Percentiles rank a stretch among this genome's conserved stretches.
phyloP scores from a whole-genome alignment of 2,797 vertebrate species.

The Macropodus opercularis region DNA sequence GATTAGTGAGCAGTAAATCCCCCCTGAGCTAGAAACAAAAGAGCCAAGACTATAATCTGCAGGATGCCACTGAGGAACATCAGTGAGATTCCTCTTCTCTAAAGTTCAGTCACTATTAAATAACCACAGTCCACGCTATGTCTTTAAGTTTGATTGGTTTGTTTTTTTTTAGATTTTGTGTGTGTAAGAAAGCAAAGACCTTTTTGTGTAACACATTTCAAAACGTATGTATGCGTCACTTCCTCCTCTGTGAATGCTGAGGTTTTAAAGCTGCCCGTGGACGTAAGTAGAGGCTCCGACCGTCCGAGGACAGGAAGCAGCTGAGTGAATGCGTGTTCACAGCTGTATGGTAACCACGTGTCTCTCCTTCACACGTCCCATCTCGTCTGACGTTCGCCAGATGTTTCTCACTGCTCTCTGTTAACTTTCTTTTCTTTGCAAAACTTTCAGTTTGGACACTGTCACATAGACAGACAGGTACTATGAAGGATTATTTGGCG shows the following conservation, averaged over 20 bases:
- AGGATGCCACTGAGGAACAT: constrained; percentile 38
- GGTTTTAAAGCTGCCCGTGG: too few relatives aligned
- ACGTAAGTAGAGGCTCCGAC: too few relatives aligned
- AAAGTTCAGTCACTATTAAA: constrained; percentile 27
- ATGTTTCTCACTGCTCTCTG: constrained; percentile 70
- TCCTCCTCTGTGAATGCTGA: too few relatives aligned
- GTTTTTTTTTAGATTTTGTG: constrained; percentile 13
- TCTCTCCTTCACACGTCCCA: constrained; percentile 30
- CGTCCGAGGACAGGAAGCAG: too few relatives aligned
- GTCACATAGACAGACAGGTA: constrained; percentile 86
- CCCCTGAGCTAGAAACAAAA: constrained; percentile 45
- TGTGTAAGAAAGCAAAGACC: too few relatives aligned
- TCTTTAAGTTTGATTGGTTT: constrained; percentile 11
- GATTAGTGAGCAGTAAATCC: constrained; percentile 69
- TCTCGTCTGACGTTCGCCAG: constrained; percentile 52
- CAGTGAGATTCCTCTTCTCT: constrained; percentile 23
- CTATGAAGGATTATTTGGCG: constrained; percentile 68
- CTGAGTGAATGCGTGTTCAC: too few relatives aligned
- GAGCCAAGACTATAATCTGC: constrained; percentile 57
- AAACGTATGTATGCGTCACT: too few relatives aligned
- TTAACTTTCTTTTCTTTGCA: constrained; percentile 81
- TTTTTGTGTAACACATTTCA: too few relatives aligned
- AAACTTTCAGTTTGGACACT: constrained; percentile 84
- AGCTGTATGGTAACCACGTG: constrained; percentile 1
- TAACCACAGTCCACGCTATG: background rate